Base-by-base conservation (phyloP, 2,888 invertebrate genomes). In the Polydrusus tereticollis region DNA sequence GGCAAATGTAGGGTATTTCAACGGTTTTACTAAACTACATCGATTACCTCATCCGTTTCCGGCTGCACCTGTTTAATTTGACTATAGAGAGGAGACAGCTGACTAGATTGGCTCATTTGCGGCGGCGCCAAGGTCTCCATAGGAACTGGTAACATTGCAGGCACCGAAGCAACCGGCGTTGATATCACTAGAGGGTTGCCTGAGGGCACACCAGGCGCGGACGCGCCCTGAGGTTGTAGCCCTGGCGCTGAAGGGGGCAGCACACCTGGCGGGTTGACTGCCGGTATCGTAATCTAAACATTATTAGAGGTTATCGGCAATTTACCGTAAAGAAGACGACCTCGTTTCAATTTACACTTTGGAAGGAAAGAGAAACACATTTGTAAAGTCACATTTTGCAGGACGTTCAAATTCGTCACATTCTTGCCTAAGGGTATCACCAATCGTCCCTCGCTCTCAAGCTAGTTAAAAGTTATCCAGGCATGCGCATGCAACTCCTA, bases 31-130 rank as follows among this genome's bases (percentile, higher is more conserved):
- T 26, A 26, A 26, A 26, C 3, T 26, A 5, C 26, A 2, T 14
- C 2, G 1, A 1, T 66, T 57, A 72, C 72, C 62, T 72, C 72
- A 55, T 72, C 72, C n/a, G 41, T 55, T 6, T 72, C 72, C 23
- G 26, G 63, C 52, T 59, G 59, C 4, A 16, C 60, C 18, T 50
- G 52, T 52, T 69, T 69, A 0, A 63, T 29, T 21, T 47, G 58
- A 36, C 36, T 36, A 64, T 47, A 64, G 3, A 69, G 29, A 6
- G 72, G 63, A 20, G 72, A 64, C 14, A 64, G 59, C 29, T 72
- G 72, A 69, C 64, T 60, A 50, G 72, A 50, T 36, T 64, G 68
- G 18, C 45, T 67, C 52, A 69, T n/a, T 12, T 58, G 64, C 10
- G 69, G 36, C 8, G 72, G 72, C 14, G 21, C 59, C 38, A 72